phyloP scores from a whole-genome alignment of 2,113 vertebrate genomes.

The Chloropsis hardwickii region DNA sequence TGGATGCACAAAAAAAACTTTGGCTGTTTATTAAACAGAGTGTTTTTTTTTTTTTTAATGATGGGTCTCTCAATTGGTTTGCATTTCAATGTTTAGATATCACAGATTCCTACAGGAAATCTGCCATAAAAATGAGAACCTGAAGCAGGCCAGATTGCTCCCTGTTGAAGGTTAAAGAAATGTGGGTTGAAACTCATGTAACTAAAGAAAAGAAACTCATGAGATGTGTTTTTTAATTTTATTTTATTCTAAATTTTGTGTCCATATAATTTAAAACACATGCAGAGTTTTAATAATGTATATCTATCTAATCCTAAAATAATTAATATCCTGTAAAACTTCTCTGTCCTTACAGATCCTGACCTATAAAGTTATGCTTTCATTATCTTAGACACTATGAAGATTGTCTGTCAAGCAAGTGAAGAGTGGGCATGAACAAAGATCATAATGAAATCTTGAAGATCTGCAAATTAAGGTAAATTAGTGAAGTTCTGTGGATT shows the following conservation, averaged over 20 bases:
- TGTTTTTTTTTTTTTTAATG: accelerated
- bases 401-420: not conserved
- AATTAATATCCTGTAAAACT: not conserved
- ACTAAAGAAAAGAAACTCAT: not conserved
- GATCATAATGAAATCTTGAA: not conserved
- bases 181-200: not conserved
- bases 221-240: not conserved
- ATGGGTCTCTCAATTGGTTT: not conserved
- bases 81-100: not conserved
- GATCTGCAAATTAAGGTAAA: not conserved
- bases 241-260: not conserved
- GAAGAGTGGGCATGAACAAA: not conserved
- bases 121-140: not conserved
- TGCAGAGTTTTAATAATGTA: not conserved
- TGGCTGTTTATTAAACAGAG: not conserved
- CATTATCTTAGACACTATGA: not conserved
- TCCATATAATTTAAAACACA: not conserved
- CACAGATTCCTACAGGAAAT: not conserved
- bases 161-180: not conserved
- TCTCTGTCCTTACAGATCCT: not conserved
- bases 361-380: not conserved
- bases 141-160: not conserved
- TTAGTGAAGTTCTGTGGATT: not conserved
- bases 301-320: not conserved
- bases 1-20: not conserved